A percentile compares a stretch with the other conserved stretches of the same genome.
These are phyloP conservation scores for Epizoanthus fatuus DNA, from an alignment of 92 coral and sea anemone species.

Conservation along the genomic window DNA sequence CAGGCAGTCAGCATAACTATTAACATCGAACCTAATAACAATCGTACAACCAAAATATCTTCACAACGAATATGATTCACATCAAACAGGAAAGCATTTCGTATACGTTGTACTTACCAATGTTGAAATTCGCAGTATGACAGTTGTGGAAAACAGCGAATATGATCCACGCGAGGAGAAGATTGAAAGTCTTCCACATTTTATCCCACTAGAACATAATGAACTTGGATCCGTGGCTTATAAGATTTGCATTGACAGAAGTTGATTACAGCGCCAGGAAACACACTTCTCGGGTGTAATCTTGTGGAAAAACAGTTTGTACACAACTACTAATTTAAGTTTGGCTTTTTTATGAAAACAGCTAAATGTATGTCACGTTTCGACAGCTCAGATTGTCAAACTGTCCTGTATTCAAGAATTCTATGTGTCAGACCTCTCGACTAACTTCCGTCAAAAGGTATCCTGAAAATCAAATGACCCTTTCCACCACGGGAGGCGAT, in stretches of 20 bases:
- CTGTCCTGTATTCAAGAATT: not conserved
- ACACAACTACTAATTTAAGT: not conserved
- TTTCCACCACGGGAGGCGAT: not conserved
- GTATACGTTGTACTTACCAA: conserved; percentile 7
- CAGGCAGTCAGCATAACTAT: no score
- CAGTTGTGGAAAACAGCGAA: not conserved
- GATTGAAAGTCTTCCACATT: not conserved
- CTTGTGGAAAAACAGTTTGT: not conserved
- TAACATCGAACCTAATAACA: no score
- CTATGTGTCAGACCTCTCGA: not conserved
- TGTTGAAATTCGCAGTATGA: not conserved
- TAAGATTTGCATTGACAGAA: not conserved
- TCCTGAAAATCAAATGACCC: not conserved
- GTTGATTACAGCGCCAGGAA: not conserved
- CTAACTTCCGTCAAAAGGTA: not conserved
- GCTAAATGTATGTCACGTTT: conserved; percentile 2
- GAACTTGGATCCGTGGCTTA: not conserved
- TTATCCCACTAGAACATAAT: not conserved
- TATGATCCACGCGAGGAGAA: not conserved
- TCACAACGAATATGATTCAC: not conserved
- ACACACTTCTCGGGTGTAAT: not conserved
- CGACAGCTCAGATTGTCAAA: not conserved
- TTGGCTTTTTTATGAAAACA: conserved; percentile 4
- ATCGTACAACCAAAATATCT: not conserved
- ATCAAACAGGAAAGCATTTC: not conserved